Evolutionary conservation across 2,888 invertebrate genomes (phyloP), one percentile per base, ranked within the genome.

Genomic region (Chalcosyrphus nemorum): DNA sequence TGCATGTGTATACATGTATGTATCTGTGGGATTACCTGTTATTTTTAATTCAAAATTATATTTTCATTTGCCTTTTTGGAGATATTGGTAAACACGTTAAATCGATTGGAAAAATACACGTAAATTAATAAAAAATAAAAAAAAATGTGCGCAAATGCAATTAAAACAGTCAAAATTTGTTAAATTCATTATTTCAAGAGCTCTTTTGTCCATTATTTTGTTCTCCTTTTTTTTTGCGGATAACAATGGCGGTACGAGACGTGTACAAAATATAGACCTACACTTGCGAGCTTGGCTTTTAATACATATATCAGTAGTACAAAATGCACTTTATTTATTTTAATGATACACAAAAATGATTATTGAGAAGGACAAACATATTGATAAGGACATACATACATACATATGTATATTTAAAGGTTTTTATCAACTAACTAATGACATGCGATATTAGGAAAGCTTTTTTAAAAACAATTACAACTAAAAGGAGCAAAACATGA

Each of bases 1-100:
- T 29, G 38, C 6, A 45, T 15, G 4, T 32, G 27, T 15, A 35
- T 17, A 9, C 6, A 15, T 41, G 5, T 9, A 24, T n/a, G 21
- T 43, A 63, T 35, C 15, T 63, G 63, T 4, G 9, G 15, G 54
- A 54, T 66, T 66, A 68, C 66, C 52, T 63, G 19, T 47, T 47
- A 24, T 59, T 27, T 27, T 43, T 61, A 57, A 27, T 29, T 61
- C 9, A 59, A n/a, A n/a, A n/a, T n/a, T n/a, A n/a, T n/a, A 59
- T 38, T 27, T 13, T 13, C 38, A 35, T 35, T 29, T 50, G 35
- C 11, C 15, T 24, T 38, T 24, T 65, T 24, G 24, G 11, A 45
- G n/a, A 45, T 45, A 24, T 11, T 32, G 13, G 32, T 17, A 19
- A 24, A 1, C 5, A 27, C 29, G 17, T 27, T 9, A 45, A 17